A percentile compares a stretch with the other conserved stretches of the same genome.
Conservation (phyloP, 2,113 vertebrate species). For the Rhinoderma darwinii region DNA sequence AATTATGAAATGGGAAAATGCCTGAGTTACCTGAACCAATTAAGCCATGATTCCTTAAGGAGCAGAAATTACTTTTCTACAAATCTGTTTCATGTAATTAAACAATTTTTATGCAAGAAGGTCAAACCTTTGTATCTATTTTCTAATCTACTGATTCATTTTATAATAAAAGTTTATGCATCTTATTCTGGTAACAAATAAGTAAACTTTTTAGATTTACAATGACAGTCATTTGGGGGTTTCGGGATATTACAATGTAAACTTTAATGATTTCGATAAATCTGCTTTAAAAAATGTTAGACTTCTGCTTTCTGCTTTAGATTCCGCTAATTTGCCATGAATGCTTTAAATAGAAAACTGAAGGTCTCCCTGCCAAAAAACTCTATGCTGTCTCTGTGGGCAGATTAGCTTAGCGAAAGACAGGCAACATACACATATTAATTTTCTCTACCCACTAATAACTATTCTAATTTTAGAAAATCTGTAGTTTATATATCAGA, state of each 20-base stretch:
- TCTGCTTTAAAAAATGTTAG: conserved; percentile 39
- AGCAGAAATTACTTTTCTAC: conserved; percentile 52
- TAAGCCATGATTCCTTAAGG: conserved; percentile 54
- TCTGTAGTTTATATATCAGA: not conserved
- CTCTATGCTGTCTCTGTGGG: conserved; percentile 38
- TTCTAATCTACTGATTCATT: conserved; percentile 18
- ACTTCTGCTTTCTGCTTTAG: conserved; percentile 48
- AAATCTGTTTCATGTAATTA: conserved; percentile 58
- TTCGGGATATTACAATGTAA: conserved; percentile 31
- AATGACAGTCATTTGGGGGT: not conserved
- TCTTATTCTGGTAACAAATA: conserved; percentile 4
- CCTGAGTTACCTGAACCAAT: conserved; percentile 57
- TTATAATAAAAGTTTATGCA: conserved; percentile 9
- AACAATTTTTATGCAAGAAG: conserved; percentile 55
- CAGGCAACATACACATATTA: conserved; percentile 45
- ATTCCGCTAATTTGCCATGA: conserved; percentile 56
- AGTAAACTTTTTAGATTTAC: conserved; percentile 23
- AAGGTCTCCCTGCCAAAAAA: conserved; percentile 54
- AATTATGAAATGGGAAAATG: conserved; percentile 56
- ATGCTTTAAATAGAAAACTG: conserved; percentile 51
- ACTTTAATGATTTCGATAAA: conserved; percentile 43
- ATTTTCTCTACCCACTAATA: conserved; percentile 41
- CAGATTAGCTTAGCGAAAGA: conserved; percentile 50
- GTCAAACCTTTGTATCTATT: conserved; percentile 43
- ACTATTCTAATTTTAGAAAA: conserved; percentile 21